A percentile compares a stretch with the other conserved stretches of the same genome.
These are phyloP conservation scores for Chlamydotis undulata DNA, from an alignment of 2,113 vertebrate species.

Conservation along the genomic window DNA sequence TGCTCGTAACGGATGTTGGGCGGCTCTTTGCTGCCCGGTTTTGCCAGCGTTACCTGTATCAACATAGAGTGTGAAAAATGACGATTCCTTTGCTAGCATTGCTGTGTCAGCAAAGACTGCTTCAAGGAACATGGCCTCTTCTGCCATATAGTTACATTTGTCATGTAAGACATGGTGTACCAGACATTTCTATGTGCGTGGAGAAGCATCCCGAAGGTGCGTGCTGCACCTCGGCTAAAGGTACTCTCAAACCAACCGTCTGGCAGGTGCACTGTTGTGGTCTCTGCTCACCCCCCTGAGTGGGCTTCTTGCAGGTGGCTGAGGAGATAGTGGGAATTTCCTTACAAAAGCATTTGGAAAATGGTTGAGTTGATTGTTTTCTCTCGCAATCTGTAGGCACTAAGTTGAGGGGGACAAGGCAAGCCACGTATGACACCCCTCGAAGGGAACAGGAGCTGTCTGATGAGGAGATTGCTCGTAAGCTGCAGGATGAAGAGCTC, in stretches of 20 bases:
- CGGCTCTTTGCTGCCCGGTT: neutral
- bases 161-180: neutral
- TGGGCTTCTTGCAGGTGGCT: neutral
- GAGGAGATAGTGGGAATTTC: neutral
- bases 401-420: conserved; percentile 53
- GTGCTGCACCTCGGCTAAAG: neutral
- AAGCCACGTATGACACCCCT: conserved; percentile 74
- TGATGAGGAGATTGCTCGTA: conserved; percentile 93
- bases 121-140: neutral
- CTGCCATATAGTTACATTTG: neutral
- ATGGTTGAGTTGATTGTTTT: neutral
- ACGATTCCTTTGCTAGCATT: neutral
- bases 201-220: neutral
- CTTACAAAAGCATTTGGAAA: neutral
- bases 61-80: neutral
- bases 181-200: neutral
- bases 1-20: neutral
- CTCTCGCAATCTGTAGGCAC: conserved; percentile 48
- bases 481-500: conserved; percentile 90
- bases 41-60: neutral
- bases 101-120: neutral
- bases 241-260: neutral
- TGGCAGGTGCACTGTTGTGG: neutral
- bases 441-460: conserved; percentile 82
- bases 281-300: neutral